Evolutionary conservation across 2,113 vertebrate genomes (phyloP).

Genomic region (Ariopsis seemanni): DNA sequence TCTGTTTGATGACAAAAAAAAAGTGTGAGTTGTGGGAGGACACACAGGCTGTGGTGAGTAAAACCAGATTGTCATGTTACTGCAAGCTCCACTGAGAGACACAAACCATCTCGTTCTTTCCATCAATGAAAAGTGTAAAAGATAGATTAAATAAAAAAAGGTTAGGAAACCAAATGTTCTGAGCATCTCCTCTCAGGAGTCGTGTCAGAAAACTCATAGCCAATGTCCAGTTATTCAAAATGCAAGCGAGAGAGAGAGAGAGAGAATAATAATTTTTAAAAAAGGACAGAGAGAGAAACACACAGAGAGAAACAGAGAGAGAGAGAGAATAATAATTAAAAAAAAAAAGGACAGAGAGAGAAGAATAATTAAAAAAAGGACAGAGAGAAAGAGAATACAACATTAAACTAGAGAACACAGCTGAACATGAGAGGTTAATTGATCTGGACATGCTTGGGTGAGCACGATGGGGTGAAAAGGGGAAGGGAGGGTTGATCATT

Average conservation of each 20-base stretch:
- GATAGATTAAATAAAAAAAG: neutral
- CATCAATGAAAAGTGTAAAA: neutral
- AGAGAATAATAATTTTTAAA: slow-evolving; percentile 35
- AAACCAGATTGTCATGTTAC: slow-evolving; percentile 43
- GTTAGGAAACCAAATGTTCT: slow-evolving; percentile 64
- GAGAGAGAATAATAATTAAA: slow-evolving; percentile 40
- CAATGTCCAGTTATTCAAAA: slow-evolving; percentile 64
- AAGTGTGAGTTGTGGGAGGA: slow-evolving; percentile 22
- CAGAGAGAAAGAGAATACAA: slow-evolving; percentile 22
- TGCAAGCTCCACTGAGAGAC: slow-evolving; percentile 23
- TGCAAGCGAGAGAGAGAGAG: slow-evolving; percentile 53
- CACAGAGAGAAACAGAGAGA: slow-evolving; percentile 34
- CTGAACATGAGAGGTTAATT: slow-evolving; percentile 73
- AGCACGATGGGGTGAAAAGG: slow-evolving; percentile 71
- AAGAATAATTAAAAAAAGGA: slow-evolving; percentile 9
- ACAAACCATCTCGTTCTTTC: slow-evolving; percentile 23
- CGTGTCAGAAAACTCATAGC: slow-evolving; percentile 53
- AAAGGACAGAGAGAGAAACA: slow-evolving; percentile 23
- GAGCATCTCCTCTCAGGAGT: slow-evolving; percentile 43
- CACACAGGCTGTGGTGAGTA: slow-evolving; percentile 36
- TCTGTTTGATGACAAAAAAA: slow-evolving; percentile 36
- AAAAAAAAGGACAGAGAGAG: slow-evolving; percentile 36
- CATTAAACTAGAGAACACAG: slow-evolving; percentile 50
- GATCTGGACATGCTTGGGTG: slow-evolving; percentile 74
- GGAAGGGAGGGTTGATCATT: slow-evolving; percentile 56